Percentiles rank a stretch among this genome's conserved stretches.
phyloP scores from a whole-genome alignment of 1,140 invertebrate genomes.

The Drosophila pectinifera region DNA sequence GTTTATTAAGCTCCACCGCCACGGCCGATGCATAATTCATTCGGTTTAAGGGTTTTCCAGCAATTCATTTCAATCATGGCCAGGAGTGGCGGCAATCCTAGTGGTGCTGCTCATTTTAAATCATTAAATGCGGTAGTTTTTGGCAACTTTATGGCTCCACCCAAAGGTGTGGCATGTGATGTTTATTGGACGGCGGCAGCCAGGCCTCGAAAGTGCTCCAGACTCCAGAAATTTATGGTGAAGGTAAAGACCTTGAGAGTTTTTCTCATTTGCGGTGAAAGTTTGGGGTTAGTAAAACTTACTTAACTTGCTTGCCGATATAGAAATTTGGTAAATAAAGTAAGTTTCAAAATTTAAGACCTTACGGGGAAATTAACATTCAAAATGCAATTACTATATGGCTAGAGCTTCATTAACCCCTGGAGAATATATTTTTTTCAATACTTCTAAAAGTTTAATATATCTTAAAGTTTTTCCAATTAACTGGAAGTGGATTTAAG shows the following conservation, averaged over 20 bases:
- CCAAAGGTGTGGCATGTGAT: slow-evolving; percentile 35
- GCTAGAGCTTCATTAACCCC: not conserved
- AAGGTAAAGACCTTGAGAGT: slow-evolving; percentile 11
- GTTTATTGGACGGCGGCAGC: slow-evolving; percentile 41
- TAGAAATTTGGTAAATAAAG: too few species aligned
- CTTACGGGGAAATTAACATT: too few species aligned
- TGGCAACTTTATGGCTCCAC: slow-evolving; percentile 25
- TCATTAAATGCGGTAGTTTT: slow-evolving; percentile 47
- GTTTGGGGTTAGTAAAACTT: slow-evolving; percentile 1
- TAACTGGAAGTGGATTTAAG: slow-evolving; percentile 8
- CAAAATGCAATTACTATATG: too few species aligned
- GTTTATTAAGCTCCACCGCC: slow-evolving; percentile 65
- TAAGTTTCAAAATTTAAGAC: too few species aligned
- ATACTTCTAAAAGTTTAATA: not conserved
- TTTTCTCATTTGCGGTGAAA: slow-evolving; percentile 15
- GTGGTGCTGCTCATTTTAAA: slow-evolving; percentile 44
- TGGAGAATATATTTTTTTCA: not conserved
- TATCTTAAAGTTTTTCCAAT: slow-evolving; percentile 14
- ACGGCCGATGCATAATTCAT: slow-evolving; percentile 73
- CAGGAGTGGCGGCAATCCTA: slow-evolving; percentile 4
- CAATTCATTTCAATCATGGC: slow-evolving; percentile 52
- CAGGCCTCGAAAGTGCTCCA: slow-evolving; percentile 19
- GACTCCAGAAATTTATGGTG: slow-evolving; percentile 12
- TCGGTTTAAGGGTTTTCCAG: slow-evolving; percentile 43
- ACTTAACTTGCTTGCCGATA: not conserved